Conservation (phyloP, 2,113 vertebrate genomes). For the Aptenodytes forsteri region DNA sequence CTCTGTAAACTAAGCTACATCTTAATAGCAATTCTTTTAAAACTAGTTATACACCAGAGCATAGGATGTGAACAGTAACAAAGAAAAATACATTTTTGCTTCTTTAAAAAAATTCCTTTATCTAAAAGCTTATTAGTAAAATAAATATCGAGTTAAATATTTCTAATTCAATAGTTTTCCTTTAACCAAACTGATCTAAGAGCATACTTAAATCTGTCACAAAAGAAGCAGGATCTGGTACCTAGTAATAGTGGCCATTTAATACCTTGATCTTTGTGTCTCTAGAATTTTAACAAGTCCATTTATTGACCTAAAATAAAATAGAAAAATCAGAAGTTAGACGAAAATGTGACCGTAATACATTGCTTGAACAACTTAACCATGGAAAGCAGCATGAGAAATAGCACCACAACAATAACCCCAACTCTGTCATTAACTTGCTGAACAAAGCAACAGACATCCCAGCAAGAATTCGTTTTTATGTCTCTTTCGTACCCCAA, state of each 20-base stretch:
- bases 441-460: neutral
- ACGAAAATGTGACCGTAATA: neutral
- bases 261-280: constrained; percentile 92
- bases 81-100: neutral
- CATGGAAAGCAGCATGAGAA: neutral
- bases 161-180: neutral
- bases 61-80: neutral
- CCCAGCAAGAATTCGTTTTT: neutral
- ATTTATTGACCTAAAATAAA: constrained; percentile 88
- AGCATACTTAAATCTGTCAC: neutral
- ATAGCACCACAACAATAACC: neutral
- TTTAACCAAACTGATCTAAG: neutral
- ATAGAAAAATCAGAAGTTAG: neutral
- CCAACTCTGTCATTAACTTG: neutral
- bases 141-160: neutral
- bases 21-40: neutral
- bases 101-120: neutral
- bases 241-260: constrained; percentile 14
- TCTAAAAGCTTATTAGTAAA: neutral
- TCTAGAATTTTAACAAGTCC: constrained; percentile 90
- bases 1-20: neutral
- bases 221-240: neutral
- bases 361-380: neutral
- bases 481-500: neutral
- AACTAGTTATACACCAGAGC: neutral